A percentile compares a stretch with the other conserved stretches of the same genome.
Evolutionary conservation across 2,888 invertebrate genomes (phyloP).

Genomic region (Clostera curtula): DNA sequence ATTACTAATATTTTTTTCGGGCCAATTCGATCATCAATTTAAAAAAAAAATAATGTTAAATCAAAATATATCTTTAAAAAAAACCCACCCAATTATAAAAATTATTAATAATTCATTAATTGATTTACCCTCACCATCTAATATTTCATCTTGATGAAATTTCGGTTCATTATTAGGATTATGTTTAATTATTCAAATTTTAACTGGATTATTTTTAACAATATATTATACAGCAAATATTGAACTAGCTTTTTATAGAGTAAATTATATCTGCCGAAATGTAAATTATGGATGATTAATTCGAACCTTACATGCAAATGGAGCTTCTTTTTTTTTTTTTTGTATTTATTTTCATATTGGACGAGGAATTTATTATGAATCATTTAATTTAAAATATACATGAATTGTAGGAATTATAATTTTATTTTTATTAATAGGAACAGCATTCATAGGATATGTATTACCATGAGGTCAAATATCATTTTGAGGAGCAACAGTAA

Average conservation of each 20-base stretch:
- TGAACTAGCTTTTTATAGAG: slow-evolving; percentile 78
- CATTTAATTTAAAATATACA: slow-evolving; percentile 67
- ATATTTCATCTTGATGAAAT: slow-evolving; percentile 80
- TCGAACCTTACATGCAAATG: slow-evolving; percentile 80
- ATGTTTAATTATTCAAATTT: slow-evolving; percentile 78
- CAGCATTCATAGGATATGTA: slow-evolving; percentile 86
- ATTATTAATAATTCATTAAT: slow-evolving; percentile 76
- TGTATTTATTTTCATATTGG: slow-evolving; percentile 80
- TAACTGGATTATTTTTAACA: slow-evolving; percentile 80
- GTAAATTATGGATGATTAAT: slow-evolving; percentile 81
- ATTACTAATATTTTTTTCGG: slow-evolving; percentile 73
- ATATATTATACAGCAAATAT: slow-evolving; percentile 81
- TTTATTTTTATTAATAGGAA: slow-evolving; percentile 79
- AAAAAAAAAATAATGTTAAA: slow-evolving; percentile 55
- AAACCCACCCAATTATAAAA: slow-evolving; percentile 66
- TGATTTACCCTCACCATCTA: slow-evolving; percentile 75
- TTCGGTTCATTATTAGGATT: slow-evolving; percentile 79
- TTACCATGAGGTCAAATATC: slow-evolving; percentile 88
- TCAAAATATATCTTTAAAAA: slow-evolving; percentile 50
- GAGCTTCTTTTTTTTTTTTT: slow-evolving; percentile 83
- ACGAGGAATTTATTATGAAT: slow-evolving; percentile 74
- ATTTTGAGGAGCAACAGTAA: slow-evolving; percentile 87
- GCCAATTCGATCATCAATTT: slow-evolving; percentile 56
- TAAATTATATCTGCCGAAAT: slow-evolving; percentile 81
- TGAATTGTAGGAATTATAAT: slow-evolving; percentile 80